Percentiles rank a stretch among this genome's conserved stretches.
phyloP scores from a whole-genome alignment of 2,888 invertebrate species.

The Pseudococcus jackbeardsleyi region DNA sequence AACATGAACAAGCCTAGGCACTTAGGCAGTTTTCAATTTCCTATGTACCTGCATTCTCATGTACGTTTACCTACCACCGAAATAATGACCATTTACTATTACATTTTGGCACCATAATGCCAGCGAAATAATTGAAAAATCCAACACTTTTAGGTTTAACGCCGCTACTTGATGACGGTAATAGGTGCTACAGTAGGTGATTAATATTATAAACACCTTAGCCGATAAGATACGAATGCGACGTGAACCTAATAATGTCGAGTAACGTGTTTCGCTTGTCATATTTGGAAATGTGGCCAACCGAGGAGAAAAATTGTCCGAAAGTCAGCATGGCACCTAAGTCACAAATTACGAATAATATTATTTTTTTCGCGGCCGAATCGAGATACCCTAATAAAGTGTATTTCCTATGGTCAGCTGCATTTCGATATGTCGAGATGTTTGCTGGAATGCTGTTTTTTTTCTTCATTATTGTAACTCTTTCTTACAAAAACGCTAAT shows the following conservation, averaged over 20 bases:
- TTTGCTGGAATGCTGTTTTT: constrained; percentile 43
- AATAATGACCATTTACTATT: neutral
- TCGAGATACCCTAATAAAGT: constrained; percentile 9
- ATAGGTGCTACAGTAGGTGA: neutral
- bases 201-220: neutral
- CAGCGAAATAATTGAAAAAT: constrained; percentile 13
- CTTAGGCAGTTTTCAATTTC: neutral
- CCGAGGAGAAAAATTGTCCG: constrained; percentile 18
- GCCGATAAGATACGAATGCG: neutral
- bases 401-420: constrained; percentile 38
- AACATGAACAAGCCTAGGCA: too few species aligned
- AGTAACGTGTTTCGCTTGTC: constrained; percentile 38
- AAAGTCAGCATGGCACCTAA: neutral
- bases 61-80: neutral
- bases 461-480: too few species aligned
- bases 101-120: constrained; percentile 6
- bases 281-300: constrained; percentile 29
- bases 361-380: constrained; percentile 24
- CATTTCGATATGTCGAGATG: constrained; percentile 50
- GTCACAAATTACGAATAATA: constrained; percentile 50
- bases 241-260: neutral
- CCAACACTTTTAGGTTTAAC: neutral
- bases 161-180: neutral
- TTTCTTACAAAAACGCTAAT: constrained; percentile 6
- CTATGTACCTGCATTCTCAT: neutral